A percentile compares a stretch with the other conserved stretches of the same genome.
Conservation (phyloP, 2,888 invertebrate species). For the Oxytorus armatus region DNA sequence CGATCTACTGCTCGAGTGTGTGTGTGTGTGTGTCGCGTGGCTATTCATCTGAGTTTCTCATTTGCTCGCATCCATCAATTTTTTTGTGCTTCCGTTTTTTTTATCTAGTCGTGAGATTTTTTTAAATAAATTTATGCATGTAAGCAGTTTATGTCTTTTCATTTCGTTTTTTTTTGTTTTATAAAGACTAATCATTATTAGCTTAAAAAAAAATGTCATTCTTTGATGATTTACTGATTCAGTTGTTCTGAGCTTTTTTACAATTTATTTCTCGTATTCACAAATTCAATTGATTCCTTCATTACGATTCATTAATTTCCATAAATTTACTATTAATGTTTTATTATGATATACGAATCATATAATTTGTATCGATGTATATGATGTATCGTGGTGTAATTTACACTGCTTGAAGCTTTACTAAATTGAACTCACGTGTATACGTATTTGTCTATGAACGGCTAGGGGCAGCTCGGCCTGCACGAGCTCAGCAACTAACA, state of each 20-base stretch:
- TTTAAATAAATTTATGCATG: conserved; percentile 20
- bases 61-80: conserved; percentile 24
- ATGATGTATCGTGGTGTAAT: not conserved
- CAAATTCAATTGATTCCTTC: not conserved
- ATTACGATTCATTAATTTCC: conserved; percentile 9
- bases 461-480: conserved; percentile 82
- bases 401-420: conserved; percentile 52
- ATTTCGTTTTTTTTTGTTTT: not conserved
- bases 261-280: conserved; percentile 1
- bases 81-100: not conserved
- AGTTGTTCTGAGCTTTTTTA: conserved; percentile 45
- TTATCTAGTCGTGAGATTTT: not conserved
- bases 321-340: conserved; percentile 28
- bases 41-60: conserved; percentile 23
- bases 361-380: conserved; percentile 34
- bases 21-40: conserved; percentile 63
- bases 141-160: not conserved
- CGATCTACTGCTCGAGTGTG: conserved; percentile 69
- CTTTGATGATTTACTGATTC: conserved; percentile 12
- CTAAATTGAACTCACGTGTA: conserved; percentile 63
- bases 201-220: no score
- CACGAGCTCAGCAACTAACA: conserved; percentile 84
- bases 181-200: not conserved
- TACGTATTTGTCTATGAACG: conserved; percentile 64
- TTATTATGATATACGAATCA: conserved; percentile 5